Base-by-base conservation (phyloP, 1,140 invertebrate species). In the Leptinotarsa undecemlineata region DNA sequence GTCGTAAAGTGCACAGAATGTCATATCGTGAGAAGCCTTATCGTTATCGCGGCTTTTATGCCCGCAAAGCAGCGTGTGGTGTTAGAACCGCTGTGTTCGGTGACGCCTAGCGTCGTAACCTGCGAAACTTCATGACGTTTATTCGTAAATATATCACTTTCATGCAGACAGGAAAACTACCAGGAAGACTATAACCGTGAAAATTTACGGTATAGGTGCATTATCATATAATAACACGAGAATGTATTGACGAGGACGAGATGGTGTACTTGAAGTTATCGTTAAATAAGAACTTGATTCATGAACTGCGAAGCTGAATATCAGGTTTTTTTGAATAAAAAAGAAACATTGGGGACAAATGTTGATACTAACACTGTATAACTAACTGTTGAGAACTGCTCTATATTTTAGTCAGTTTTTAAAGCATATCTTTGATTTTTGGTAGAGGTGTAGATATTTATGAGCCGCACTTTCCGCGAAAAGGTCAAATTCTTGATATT, bases 1-100 rank as follows among this genome's bases (percentile, higher is more conserved):
- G 62, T 68, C 72, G 61, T 74, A 74, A 70, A 70, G 68, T 70
- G 47, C n/a, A 60, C 47, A 57, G 57, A 70, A 70, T 70, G 68
- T 70, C 74, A 78, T 78, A 73, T 75, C 77, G 77, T 78, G 77
- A 78, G 74, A 70, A 47, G 68, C 23, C 68, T 70, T 78, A 78
- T 78, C 77, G 77, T 74, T 78, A 78, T 74, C 77, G 77, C 68
- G 26, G 71, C 77, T 78, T 78, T 78, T 78, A 76, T 75, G 72
- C 71, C 70, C 74, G 68, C 76, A 68, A 78, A 73, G 47, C 76
- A 78, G 76, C 76, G 73, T 78, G 76, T 75, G 76, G 76, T 78
- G 74, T 73, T 64, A 67, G 64, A 62, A 26, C 61, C 20, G 63
- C 20, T 64, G 63, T 64, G 26, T 64, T 19, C 20, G 63, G 63